phyloP scores from a whole-genome alignment of 2,797 vertebrate species.

The Leuciscus waleckii region DNA sequence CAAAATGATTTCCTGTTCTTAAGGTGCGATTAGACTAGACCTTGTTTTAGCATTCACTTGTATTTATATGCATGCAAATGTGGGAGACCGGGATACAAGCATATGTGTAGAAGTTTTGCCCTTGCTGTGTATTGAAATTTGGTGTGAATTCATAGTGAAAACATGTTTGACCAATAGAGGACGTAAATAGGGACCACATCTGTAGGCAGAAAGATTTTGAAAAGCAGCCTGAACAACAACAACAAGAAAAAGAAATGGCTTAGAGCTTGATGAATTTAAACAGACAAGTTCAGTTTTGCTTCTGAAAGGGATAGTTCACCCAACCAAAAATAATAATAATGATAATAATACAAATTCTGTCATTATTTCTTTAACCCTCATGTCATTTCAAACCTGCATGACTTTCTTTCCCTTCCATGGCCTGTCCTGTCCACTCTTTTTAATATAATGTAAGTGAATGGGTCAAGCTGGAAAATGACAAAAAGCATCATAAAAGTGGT shows the following conservation, averaged over 20 bases:
- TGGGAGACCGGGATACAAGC: neutral
- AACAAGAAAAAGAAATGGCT: neutral
- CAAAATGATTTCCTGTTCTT: neutral
- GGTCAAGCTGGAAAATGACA: neutral
- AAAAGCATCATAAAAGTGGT: neutral
- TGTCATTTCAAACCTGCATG: no score
- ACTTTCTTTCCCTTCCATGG: neutral
- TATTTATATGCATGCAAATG: neutral
- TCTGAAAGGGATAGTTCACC: neutral
- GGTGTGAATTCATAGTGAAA: neutral
- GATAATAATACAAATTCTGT: neutral
- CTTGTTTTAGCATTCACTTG: neutral
- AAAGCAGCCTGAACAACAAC: neutral
- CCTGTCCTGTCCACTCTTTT: no score
- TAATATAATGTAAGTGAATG: neutral
- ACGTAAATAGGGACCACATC: neutral
- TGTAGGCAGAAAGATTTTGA: neutral
- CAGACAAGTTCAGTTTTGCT: conserved; percentile 5
- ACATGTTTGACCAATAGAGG: neutral
- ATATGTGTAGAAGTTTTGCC: neutral
- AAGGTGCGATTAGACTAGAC: neutral
- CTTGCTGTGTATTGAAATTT: neutral
- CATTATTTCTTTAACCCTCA: neutral
- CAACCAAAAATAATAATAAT: neutral
- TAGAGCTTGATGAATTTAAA: neutral